Evolutionary conservation across 2,888 invertebrate species (phyloP), one percentile per base, ranked within the genome.

Genomic region (Euplexia lucipara): DNA sequence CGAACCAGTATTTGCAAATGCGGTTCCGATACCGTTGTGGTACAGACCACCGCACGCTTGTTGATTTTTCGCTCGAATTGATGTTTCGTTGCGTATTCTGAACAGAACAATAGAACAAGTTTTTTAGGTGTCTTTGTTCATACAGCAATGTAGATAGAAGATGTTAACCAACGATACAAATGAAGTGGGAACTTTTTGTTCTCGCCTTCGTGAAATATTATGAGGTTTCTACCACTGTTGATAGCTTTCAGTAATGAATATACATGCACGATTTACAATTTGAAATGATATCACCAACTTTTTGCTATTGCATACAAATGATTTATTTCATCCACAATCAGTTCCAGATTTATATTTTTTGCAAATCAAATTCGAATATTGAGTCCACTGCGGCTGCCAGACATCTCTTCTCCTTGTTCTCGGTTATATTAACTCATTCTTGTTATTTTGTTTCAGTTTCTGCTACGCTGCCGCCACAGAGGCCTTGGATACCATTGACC

Each of bases 401-500:
- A 57, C 37, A 49, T 52, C 37, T 22, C n/a, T 9, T 20, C 41
- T 66, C 37, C 39, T 54, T 37, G 22, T 47, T 60, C 39, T 47
- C 53, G 42, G 16, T 32, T n/a, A 52, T 65, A 65, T 39, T 76
- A 56, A 69, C 26, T 26, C 54, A 82, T 58, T 83, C 65, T 82
- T 84, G 78, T 88, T 86, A 87, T 87, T 92, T 93, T 90, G 91
- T 98, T 98, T 73, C 96, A 98, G 98, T 98, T 90, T 98, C 98
- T 87, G 97, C 98, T 86, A 97, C 97, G 82, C 96, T 97, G 91
- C 99, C 99, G 83, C 99, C 99, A 81, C 98, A 98, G 92, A 96
- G 99, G 94, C 99, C 99, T 89, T 99, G 99, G 99, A 98, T 99
- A 90, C 98, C 98, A 73, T 96, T 99, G 87, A 98, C 98, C 70